Conservation (phyloP, 30 jellyfish, hydroid and myxozoan species). For the Mastigias papua region DNA sequence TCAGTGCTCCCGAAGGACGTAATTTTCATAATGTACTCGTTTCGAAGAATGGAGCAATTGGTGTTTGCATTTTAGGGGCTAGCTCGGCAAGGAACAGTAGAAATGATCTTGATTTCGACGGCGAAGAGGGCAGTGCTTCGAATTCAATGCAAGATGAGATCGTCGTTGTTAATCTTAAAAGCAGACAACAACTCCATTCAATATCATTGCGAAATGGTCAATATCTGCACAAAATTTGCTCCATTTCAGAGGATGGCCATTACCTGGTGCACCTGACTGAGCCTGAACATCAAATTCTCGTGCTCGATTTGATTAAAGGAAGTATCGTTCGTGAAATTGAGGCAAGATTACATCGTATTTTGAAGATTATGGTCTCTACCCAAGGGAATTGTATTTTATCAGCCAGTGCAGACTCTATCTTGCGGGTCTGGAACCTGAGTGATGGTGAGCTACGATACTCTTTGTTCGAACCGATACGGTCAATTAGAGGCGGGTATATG, state of each 20-base stretch:
- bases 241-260: constrained; percentile 84
- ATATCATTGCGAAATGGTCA: constrained; percentile 43
- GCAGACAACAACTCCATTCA: constrained; percentile 49
- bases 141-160: constrained; percentile 49
- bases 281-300: constrained; percentile 68
- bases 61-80: constrained; percentile 65
- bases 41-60: constrained; percentile 70
- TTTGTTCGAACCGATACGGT: constrained; percentile 76
- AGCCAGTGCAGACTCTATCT: constrained; percentile 71
- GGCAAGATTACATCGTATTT: constrained; percentile 60
- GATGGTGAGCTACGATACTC: constrained; percentile 69
- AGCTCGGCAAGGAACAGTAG: constrained; percentile 1
- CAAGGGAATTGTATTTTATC: constrained; percentile 80
- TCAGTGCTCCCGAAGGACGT: constrained; percentile 72
- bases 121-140: not conserved
- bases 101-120: not conserved
- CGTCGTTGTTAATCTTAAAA: constrained; percentile 57
- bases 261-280: constrained; percentile 77
- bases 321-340: constrained; percentile 58
- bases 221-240: constrained; percentile 55
- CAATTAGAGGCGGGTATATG: constrained; percentile 89
- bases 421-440: constrained; percentile 75
- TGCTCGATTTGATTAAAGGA: constrained; percentile 77
- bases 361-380: constrained; percentile 71
- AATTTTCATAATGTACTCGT: constrained; percentile 67